Percentiles rank a stretch among this genome's conserved stretches.
Evolutionary conservation across 2,888 invertebrate species (phyloP).

Genomic region (Ceraclea dissimilis): DNA sequence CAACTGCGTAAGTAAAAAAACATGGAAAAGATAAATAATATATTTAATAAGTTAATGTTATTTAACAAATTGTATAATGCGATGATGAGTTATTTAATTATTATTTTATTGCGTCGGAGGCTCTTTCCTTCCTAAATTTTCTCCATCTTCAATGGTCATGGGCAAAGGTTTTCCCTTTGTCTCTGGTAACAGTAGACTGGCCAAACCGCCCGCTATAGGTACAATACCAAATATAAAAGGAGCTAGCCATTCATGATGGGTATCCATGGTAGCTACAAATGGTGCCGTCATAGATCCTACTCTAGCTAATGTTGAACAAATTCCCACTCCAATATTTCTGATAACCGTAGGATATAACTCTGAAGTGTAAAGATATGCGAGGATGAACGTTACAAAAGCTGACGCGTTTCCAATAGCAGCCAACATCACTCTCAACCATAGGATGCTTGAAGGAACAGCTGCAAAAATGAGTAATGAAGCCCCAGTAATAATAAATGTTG

Average conservation of each 20-base stretch:
- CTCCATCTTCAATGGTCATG: slow-evolving; percentile 61
- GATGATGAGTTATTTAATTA: too few relatives aligned
- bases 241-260: slow-evolving; percentile 43
- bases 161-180: slow-evolving; percentile 56
- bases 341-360: slow-evolving; percentile 75
- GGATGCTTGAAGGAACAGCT: slow-evolving; percentile 28
- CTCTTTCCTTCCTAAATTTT: slow-evolving; percentile 41
- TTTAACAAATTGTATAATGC: too few relatives aligned
- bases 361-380: slow-evolving; percentile 66
- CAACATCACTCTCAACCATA: slow-evolving; percentile 41
- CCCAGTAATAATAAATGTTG: slow-evolving; percentile 39
- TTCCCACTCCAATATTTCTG: slow-evolving; percentile 65
- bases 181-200: slow-evolving; percentile 56
- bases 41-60: too few relatives aligned
- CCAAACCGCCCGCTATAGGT: slow-evolving; percentile 50
- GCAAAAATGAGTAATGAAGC: slow-evolving; percentile 37
- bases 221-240: slow-evolving; percentile 54
- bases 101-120: too few relatives aligned
- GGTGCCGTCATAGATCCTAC: slow-evolving; percentile 68
- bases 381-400: slow-evolving; percentile 62
- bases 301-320: slow-evolving; percentile 65
- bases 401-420: slow-evolving; percentile 61
- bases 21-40: too few relatives aligned
- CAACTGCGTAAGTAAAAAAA: too few relatives aligned
- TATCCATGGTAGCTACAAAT: slow-evolving; percentile 50